Evolutionary conservation across 2,888 invertebrate species (phyloP).

Genomic region (Entomobrya multifasciata): DNA sequence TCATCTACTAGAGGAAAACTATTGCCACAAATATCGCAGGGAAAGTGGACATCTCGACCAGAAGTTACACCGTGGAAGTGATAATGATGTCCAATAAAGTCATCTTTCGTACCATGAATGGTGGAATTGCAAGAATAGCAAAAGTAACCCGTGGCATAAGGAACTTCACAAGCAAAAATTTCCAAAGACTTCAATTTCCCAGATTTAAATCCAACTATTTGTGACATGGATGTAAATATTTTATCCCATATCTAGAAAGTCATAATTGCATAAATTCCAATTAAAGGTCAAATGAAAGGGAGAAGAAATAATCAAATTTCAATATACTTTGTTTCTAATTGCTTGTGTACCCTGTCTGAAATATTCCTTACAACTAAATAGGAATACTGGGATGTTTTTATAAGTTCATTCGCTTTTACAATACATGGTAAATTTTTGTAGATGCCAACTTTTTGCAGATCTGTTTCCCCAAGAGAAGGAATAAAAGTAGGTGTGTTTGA

Average conservation of each 20-base stretch:
- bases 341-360: slow-evolving; percentile 68
- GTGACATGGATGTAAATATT: slow-evolving; percentile 69
- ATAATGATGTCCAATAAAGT: slow-evolving; percentile 66
- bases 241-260: slow-evolving; percentile 73
- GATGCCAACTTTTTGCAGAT: slow-evolving; percentile 70
- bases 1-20: slow-evolving; percentile 52
- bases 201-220: slow-evolving; percentile 73
- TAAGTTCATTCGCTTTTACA: slow-evolving; percentile 64
- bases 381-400: slow-evolving; percentile 71
- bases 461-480: slow-evolving; percentile 71
- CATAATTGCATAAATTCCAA: no score
- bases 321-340: not conserved
- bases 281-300: no score
- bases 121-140: slow-evolving; percentile 73
- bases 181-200: slow-evolving; percentile 71
- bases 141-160: slow-evolving; percentile 73
- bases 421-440: slow-evolving; percentile 70
- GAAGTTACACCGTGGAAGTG: slow-evolving; percentile 65
- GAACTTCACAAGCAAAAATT: slow-evolving; percentile 63
- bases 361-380: slow-evolving; percentile 67
- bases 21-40: slow-evolving; percentile 76
- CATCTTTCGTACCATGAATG: slow-evolving; percentile 71
- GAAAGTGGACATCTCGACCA: slow-evolving; percentile 69
- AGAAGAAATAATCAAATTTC: no score
- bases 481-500: slow-evolving; percentile 71